Evolutionary conservation across 2,797 vertebrate species (phyloP), one percentile per base, ranked within the genome.

Genomic region (Vultur gryphus): DNA sequence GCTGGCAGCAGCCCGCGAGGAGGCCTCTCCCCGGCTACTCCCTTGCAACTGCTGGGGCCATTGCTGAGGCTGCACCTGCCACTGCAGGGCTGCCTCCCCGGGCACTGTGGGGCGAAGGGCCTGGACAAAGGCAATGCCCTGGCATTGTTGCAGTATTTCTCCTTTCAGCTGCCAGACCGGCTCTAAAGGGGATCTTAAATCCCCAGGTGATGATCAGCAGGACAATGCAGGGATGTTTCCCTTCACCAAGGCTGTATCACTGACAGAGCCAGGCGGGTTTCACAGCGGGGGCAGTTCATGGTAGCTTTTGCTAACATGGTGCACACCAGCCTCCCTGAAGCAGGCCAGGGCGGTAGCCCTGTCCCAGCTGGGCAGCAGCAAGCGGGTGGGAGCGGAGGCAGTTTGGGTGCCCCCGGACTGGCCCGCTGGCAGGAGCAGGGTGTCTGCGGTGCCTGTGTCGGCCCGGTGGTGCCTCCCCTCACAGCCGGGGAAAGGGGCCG

Each of bases 321-420:
- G 8, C 59, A 28, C 43, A 13, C 9, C 16, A 13, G 13, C 28
- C 16, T 57, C 28, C 25, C 48, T 7, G 21, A 12, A 62, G 66
- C 43, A 49, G 72, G 16, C 19, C 1, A 9, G 19, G 13, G 17
- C 2, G 3, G 44, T 13, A 62, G 49, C n/a, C 49, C 72, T 26
- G 26, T 33, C 21, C n/a, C 37, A 39, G 8, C 25, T 16, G 11
- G 66, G 49, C 23, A 72, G 54, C 59, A 25, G 59, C 1, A 1
- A 62, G 26, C 26, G 0, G 2, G 26, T 26, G 35, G 46, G 44
- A 69, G 23, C 2, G 0, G 31, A 8, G 13, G 10, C 1, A 2
- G 6, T 48, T 67, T 39, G 59, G 20, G 16, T 16, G 29, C 5
- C 33, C 37, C 24, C 0, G 0, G 13, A 11, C 12, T 15, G 26